Percentiles rank a stretch among this genome's conserved stretches.
phyloP scores from a whole-genome alignment of 1,140 invertebrate species.

The Psix sp. region DNA sequence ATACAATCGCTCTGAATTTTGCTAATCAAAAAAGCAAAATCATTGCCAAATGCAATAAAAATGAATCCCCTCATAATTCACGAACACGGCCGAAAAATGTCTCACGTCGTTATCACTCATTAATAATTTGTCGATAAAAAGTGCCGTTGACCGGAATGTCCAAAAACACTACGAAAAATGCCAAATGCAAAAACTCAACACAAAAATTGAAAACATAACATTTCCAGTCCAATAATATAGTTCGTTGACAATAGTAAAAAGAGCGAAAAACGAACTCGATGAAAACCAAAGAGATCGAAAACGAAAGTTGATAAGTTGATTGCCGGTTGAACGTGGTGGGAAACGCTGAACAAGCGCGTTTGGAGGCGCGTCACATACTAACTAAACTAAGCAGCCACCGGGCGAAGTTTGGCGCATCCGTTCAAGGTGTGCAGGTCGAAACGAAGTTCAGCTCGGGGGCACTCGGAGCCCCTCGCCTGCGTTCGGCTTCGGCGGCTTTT shows the following conservation, averaged over 20 bases:
- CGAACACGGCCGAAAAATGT: too few species aligned
- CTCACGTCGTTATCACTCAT: too few species aligned
- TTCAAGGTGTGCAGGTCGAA: constrained; percentile 53
- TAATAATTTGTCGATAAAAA: too few species aligned
- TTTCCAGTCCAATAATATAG: not conserved
- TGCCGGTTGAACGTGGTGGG: constrained; percentile 2
- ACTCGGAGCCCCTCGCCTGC: constrained; percentile 57
- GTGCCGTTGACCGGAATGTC: too few species aligned
- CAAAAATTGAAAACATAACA: not conserved
- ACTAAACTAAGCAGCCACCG: constrained; percentile 56
- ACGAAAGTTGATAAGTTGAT: not conserved
- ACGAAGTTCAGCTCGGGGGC: constrained; percentile 55
- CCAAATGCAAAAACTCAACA: too few species aligned
- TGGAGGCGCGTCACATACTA: constrained; percentile 56
- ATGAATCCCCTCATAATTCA: too few species aligned
- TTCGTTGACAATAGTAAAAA: too few species aligned
- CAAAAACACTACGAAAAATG: too few species aligned
- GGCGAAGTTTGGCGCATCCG: constrained; percentile 60
- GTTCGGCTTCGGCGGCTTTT: constrained; percentile 53
- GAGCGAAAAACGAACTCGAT: not conserved
- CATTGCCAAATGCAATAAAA: too few species aligned
- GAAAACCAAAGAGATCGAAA: not conserved
- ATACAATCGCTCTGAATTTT: too few species aligned
- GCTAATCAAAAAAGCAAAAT: not conserved
- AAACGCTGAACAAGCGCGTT: constrained; percentile 45